Base-by-base conservation (phyloP, 2,888 invertebrate species). In the Calliopum simillimum region DNA sequence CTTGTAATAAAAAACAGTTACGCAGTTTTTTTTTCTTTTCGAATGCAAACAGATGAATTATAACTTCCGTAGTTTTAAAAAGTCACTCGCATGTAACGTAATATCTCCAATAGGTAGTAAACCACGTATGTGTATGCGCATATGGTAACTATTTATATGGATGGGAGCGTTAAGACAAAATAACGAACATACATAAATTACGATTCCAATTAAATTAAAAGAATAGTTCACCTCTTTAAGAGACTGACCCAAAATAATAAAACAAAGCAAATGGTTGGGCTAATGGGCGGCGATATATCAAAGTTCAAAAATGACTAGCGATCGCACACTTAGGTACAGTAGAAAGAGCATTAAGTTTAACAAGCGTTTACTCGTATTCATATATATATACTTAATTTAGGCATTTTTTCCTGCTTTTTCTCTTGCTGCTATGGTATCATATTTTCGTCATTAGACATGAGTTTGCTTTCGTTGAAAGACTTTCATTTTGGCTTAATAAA, bases 201-300 rank as follows among this genome's bases (percentile, higher is more conserved):
- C 47, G 62, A 19, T 23, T 25, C 11, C 46, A 61, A 43, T 21
- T 58, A 58, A 23, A 58, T 33, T 41, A 58, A 33, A 61, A 46
- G 19, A 61, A 61, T 41, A 14, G 62, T 49, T 49, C 62, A 63
- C 25, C 47, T n/a, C n/a, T 63, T 49, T 63, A 49, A 63, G 13
- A 53, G 19, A 49, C n/a, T 63, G 62, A 63, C 62, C 62, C 62
- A 47, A 63, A 63, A 63, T 25, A 46, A 25, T 53, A 41, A 41
- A 58, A 25, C 33, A 21, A 41, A 41, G 14, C 21, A 49, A 47
- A 63, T 41, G 25, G 13, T 58, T 8, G 3, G n/a, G 13, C 53
- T 53, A 13, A 53, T 23, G 21, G 21, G 14, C 21, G 23, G 4
- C 53, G n/a, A n/a, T n/a, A 53, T 53, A 53, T 13, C 6, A 21